Evolutionary conservation across 2,888 invertebrate species (phyloP).

Genomic region (Meteorus colon): DNA sequence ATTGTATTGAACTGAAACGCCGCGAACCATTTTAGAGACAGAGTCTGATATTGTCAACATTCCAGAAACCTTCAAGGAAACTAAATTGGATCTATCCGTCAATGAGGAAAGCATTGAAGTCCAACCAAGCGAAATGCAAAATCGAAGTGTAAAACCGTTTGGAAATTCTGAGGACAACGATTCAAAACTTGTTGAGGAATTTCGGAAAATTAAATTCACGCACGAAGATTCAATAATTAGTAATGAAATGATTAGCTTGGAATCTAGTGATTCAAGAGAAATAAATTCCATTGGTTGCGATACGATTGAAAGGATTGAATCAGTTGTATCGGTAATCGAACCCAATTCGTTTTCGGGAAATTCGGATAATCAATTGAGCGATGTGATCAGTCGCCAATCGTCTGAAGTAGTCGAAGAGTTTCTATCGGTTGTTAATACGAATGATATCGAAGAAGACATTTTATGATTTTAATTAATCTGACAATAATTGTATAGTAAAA

Average conservation of each 20-base stretch:
- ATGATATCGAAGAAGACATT: background rate
- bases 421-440: background rate
- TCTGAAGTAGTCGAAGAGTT: conserved; percentile 8
- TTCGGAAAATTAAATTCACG: background rate
- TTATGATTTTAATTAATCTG: background rate
- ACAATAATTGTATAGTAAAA: too few relatives aligned
- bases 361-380: background rate
- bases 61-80: background rate
- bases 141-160: too few relatives aligned
- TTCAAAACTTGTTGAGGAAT: background rate
- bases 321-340: conserved; percentile 18
- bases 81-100: background rate
- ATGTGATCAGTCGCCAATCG: background rate
- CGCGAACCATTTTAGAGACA: too few relatives aligned
- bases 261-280: background rate
- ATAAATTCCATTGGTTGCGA: background rate
- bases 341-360: conserved; percentile 14
- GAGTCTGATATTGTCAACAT: background rate
- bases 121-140: too few relatives aligned
- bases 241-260: background rate
- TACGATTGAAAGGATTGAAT: conserved; percentile 22
- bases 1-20: background rate
- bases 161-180: background rate
- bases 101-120: background rate
- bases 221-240: background rate